phyloP scores from a whole-genome alignment of 2,113 vertebrate genomes.

The Semicossyphus pulcher region DNA sequence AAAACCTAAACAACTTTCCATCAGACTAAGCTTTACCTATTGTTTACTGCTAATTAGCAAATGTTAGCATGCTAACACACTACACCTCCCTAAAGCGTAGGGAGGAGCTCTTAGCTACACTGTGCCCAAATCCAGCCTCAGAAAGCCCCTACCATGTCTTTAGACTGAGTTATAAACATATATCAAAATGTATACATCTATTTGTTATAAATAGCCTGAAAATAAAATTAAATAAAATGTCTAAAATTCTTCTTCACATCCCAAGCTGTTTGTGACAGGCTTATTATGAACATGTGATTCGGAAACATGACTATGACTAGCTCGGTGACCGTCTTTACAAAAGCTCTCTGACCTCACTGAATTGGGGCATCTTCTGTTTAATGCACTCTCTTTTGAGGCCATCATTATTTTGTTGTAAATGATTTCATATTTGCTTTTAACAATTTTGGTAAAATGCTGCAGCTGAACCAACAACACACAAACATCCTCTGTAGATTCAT shows the following conservation, averaged over 20 bases:
- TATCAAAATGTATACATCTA: too few relatives aligned
- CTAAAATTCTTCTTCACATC: not conserved
- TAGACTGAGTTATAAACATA: not conserved
- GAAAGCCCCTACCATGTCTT: too few relatives aligned
- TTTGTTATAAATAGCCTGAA: not conserved
- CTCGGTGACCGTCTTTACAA: not conserved
- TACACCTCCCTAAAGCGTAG: too few relatives aligned
- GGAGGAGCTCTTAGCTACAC: not conserved
- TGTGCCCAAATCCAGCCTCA: not conserved
- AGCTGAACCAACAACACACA: not conserved
- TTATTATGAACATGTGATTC: not conserved
- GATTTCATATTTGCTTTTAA: not conserved
- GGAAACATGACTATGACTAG: not conserved
- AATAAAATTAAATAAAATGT: not conserved
- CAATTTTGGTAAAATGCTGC: constrained; percentile 3
- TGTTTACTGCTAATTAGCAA: too few relatives aligned
- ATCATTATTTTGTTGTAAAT: not conserved
- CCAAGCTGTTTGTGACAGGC: not conserved
- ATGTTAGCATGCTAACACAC: too few relatives aligned
- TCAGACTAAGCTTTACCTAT: too few relatives aligned
- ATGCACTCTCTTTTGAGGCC: too few relatives aligned
- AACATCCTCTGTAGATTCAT: not conserved
- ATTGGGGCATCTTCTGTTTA: not conserved
- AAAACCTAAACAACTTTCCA: too few relatives aligned
- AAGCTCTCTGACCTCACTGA: not conserved